phyloP scores from a whole-genome alignment of 2,888 invertebrate genomes.

The Sarcophaga subvicina region DNA sequence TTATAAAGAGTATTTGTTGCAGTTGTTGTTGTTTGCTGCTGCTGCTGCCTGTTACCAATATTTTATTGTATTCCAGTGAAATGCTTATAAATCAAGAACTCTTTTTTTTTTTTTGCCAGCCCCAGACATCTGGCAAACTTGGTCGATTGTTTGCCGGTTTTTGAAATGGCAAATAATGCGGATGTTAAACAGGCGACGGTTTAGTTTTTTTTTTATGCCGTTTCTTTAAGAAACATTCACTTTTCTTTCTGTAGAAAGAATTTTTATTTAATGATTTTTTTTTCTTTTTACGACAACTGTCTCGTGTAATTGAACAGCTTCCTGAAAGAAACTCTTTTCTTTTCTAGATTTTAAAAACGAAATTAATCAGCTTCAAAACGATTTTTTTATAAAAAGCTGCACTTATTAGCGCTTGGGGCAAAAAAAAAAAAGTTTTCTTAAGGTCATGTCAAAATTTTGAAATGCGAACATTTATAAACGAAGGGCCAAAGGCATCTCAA shows the following conservation, averaged over 20 bases:
- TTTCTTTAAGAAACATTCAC: conserved; percentile 57
- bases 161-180: conserved; percentile 59
- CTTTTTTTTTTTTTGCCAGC: conserved; percentile 12
- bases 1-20: background rate
- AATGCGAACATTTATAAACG: too few species aligned
- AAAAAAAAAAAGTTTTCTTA: too few species aligned
- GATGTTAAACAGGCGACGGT: conserved; percentile 47
- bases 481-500: too few species aligned
- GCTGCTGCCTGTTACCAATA: conserved; percentile 31
- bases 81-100: conserved; percentile 61
- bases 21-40: background rate
- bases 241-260: conserved; percentile 48
- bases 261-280: conserved; percentile 5
- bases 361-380: too few species aligned
- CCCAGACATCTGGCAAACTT: conserved; percentile 34
- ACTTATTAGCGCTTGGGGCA: too few species aligned
- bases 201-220: conserved; percentile 32
- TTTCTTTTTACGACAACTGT: background rate
- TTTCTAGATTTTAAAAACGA: background rate
- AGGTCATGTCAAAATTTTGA: too few species aligned
- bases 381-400: too few species aligned
- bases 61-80: conserved; percentile 42
- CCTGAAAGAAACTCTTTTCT: background rate
- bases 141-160: background rate
- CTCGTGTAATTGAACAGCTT: background rate